These are phyloP conservation scores for Plagiodera versicolora DNA, from an alignment of 2,888 invertebrate genomes.

Conservation along the genomic window DNA sequence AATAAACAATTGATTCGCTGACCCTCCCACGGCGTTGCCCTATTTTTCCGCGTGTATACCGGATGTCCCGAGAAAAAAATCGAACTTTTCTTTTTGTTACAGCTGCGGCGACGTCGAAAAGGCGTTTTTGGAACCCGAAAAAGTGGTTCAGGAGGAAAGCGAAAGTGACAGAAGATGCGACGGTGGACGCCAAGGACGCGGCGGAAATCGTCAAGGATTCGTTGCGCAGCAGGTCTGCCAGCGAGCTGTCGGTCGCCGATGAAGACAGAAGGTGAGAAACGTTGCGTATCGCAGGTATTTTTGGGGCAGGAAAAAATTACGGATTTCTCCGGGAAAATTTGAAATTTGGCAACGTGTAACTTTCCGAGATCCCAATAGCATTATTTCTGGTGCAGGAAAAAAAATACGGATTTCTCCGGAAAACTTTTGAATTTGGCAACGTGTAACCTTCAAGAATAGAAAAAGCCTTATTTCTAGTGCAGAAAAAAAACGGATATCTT, in stretches of 20 bases:
- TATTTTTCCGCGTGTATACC: background rate
- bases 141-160: constrained; percentile 57
- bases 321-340: no score
- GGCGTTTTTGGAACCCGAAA: constrained; percentile 64
- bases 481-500: no score
- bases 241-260: constrained; percentile 66
- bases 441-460: no score
- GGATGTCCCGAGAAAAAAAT: constrained; percentile 12
- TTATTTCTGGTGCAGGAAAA: no score
- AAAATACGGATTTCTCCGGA: no score
- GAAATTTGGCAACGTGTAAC: background rate
- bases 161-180: constrained; percentile 53
- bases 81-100: constrained; percentile 52
- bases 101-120: constrained; percentile 65
- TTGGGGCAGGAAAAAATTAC: no score
- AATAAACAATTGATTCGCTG: constrained; percentile 23
- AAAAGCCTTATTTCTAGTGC: no score
- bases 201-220: constrained; percentile 38
- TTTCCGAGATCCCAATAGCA: no score
- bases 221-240: constrained; percentile 61
- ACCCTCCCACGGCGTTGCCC: constrained; percentile 19
- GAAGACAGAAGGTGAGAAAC: constrained; percentile 55
- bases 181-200: constrained; percentile 27
- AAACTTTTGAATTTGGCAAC: no score
- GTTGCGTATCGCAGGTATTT: no score